These are phyloP conservation scores for Coracias cyanogaster DNA, from an alignment of 2,797 vertebrate genomes.

Conservation along the genomic window DNA sequence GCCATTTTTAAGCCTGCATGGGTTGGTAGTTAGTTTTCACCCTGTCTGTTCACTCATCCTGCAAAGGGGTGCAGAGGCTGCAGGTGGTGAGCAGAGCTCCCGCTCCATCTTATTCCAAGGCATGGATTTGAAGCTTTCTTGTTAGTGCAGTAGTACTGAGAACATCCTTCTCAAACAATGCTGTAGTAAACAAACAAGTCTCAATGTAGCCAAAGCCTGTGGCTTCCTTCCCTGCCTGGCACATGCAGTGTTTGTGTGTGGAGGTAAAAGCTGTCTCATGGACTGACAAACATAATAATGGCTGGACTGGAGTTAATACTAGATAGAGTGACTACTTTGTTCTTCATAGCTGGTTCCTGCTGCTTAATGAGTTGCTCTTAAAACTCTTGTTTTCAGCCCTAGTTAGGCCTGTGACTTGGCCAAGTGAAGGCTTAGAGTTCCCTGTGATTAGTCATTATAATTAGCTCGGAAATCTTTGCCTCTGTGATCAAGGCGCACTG, in stretches of 20 bases:
- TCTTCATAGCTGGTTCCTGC: slow-evolving; percentile 51
- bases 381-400: slow-evolving; percentile 64
- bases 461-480: slow-evolving; percentile 63
- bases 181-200: slow-evolving; percentile 42
- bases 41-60: accelerated
- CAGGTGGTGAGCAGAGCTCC: not conserved
- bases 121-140: not conserved
- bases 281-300: slow-evolving; percentile 60
- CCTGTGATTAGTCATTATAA: slow-evolving; percentile 70
- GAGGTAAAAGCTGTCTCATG: slow-evolving; percentile 55
- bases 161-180: slow-evolving; percentile 45
- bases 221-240: slow-evolving; percentile 59
- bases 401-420: slow-evolving; percentile 61
- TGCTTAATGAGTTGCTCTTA: slow-evolving; percentile 64
- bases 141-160: not conserved
- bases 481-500: slow-evolving; percentile 43
- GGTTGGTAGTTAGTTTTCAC: not conserved
- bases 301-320: slow-evolving; percentile 55
- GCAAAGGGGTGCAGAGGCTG: not conserved
- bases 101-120: not conserved
- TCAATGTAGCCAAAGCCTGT: slow-evolving; percentile 29
- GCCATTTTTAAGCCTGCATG: accelerated
- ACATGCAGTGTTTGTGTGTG: slow-evolving; percentile 39
- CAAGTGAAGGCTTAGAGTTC: slow-evolving; percentile 58
- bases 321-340: slow-evolving; percentile 49